Evolutionary conservation across 35 echinoderm and acorn worm genomes (phyloP), one percentile per base, ranked within the genome.

Genomic region (Anneissia japonica): DNA sequence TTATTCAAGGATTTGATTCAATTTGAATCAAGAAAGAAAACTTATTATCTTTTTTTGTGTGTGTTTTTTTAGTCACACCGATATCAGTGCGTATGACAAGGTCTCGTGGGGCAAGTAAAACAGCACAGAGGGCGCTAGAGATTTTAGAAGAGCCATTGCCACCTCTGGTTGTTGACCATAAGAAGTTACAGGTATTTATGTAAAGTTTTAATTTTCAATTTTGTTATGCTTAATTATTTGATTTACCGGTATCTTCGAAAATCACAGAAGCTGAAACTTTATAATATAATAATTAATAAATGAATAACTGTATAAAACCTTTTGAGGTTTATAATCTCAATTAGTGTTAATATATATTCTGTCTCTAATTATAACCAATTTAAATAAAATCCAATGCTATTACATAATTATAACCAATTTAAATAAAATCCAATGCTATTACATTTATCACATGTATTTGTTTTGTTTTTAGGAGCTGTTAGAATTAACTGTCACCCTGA

Each of bases 161-260:
- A 55, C 35, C 75, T 30, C 41, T 99, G 16, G 81, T 93, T 2
- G 90, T 94, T 30, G 96, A 99, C 76, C 77, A 82, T 31, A 77
- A 94, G 37, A 91, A 55, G 81, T 74, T 99, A n/a, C 33, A 94
- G 92, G 96, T 99, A 87, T 43, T n/a, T n/a, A n/a, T n/a, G n/a
- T n/a, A n/a, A n/a, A n/a, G n/a, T n/a, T n/a, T n/a, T n/a, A n/a
- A n/a, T n/a, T n/a, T n/a, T n/a, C n/a, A n/a, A n/a, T n/a, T n/a
- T n/a, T n/a, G n/a, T n/a, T n/a, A n/a, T n/a, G n/a, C n/a, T n/a
- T n/a, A n/a, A n/a, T n/a, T n/a, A n/a, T n/a, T n/a, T n/a, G n/a
- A n/a, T n/a, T n/a, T n/a, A n/a, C n/a, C n/a, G n/a, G n/a, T n/a
- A n/a, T n/a, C n/a, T n/a, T n/a, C n/a, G n/a, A n/a, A n/a, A n/a